phyloP scores from a whole-genome alignment of 2,797 vertebrate species.

The Mus minutoides region DNA sequence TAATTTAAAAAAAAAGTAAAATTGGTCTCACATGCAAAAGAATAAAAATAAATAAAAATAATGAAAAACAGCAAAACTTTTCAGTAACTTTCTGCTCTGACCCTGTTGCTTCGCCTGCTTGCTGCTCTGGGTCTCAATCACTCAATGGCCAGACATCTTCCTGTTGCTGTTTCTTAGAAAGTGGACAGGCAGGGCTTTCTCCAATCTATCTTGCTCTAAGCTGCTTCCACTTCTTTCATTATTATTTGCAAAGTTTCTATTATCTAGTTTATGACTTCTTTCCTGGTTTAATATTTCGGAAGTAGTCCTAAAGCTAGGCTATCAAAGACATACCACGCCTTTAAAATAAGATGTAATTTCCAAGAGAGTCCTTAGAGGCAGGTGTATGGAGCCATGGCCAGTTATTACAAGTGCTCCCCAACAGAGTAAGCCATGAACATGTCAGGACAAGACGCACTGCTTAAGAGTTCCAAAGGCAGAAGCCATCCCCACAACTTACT shows the following conservation, averaged over 20 bases:
- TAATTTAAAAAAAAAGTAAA: not conserved
- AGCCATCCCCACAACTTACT: not conserved
- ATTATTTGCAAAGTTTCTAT: constrained; percentile 51
- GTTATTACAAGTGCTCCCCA: not conserved
- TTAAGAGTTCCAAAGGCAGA: not conserved
- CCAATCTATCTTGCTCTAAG: not conserved
- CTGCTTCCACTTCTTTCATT: constrained; percentile 4
- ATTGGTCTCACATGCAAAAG: not conserved
- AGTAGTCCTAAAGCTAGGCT: constrained; percentile 20
- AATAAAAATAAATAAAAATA: too few relatives aligned
- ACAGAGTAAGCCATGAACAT: not conserved
- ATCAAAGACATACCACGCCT: not conserved
- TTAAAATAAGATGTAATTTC: constrained; percentile 56
- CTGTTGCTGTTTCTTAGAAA: constrained; percentile 21
- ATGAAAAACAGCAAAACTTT: not conserved
- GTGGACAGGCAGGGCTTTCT: not conserved
- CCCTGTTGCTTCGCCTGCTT: not conserved
- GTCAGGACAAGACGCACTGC: not conserved
- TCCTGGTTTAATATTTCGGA: constrained; percentile 36
- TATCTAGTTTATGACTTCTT: constrained; percentile 48
- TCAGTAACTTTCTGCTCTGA: not conserved
- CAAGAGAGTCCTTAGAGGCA: not conserved
- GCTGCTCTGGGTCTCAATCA: not conserved
- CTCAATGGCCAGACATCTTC: not conserved
- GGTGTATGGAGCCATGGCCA: not conserved